Base-by-base conservation (phyloP, 2,113 vertebrate genomes). In the Felis catus region DNA sequence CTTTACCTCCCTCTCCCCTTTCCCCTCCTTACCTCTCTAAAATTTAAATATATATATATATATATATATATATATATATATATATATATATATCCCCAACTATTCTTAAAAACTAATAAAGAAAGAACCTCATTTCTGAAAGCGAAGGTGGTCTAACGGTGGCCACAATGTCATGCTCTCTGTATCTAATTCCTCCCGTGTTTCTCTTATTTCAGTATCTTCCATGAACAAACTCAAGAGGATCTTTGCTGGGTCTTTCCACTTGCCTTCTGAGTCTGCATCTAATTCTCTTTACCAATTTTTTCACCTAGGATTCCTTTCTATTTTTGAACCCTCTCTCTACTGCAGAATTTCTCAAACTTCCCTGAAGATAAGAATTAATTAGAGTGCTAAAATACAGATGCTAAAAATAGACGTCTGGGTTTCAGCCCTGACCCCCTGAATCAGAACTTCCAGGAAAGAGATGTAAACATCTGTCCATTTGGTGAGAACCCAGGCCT, bases 281-380 rank as follows among this genome's bases (percentile, higher is more conserved):
- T 27, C 33, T 85, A 63, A 82, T 23, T 58, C 12, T 94, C 51
- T 63, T 73, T 25, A 23, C 21, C 48, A 53, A 0, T 39, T 63
- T 61, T 48, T 74, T 27, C 10, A 76, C 4, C 29, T 15, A 61
- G 13, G 74, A 23, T 65, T 85, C 6, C 14, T 86, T 51, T 63
- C 16, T 71, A 19, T 12, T 55, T 82, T n/a, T 16, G 36, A 27
- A 23, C 23, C 4, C 15, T 76, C 36, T 41, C 48, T 87, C 7
- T 61, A 95, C 45, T 53, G 78, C 4, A 33, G 70, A 65, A 55
- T 74, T 48, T 89, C 78, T 84, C n/a, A 39, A 76, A 39, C 11
- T 76, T 95, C 65, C 41, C 29, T 65, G n/a, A 94, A 86, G 33
- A 86, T 12, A 68, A 79, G n/a, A 39, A 74, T 85, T 31, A 74